These are phyloP conservation scores for Indicator indicator DNA, from an alignment of 2,113 vertebrate genomes.

Conservation along the genomic window DNA sequence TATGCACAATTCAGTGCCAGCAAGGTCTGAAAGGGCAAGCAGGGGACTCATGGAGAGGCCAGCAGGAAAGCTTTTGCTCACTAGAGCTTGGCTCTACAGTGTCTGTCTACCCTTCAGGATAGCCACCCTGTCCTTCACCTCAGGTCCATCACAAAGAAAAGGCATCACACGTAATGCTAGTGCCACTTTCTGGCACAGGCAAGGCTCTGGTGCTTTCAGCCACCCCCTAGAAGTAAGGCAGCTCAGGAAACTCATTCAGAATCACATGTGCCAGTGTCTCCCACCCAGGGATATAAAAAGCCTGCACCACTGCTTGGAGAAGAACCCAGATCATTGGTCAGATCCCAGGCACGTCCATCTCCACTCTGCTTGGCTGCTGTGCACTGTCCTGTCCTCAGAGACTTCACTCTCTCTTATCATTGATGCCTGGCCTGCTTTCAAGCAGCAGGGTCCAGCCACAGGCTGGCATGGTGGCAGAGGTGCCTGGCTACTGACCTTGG, in stretches of 20 bases:
- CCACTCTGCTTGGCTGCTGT: fast-evolving
- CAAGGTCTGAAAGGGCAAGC: background rate
- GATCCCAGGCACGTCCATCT: background rate
- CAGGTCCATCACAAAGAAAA: background rate
- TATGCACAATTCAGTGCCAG: background rate
- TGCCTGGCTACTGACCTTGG: background rate
- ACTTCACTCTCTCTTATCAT: background rate
- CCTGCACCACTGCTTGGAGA: background rate
- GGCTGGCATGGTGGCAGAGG: background rate
- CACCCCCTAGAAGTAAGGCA: background rate
- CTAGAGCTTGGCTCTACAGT: background rate
- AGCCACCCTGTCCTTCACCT: background rate
- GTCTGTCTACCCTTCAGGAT: background rate
- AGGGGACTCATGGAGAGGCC: background rate
- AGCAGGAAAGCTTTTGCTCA: background rate
- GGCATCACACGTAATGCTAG: background rate
- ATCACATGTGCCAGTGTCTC: fast-evolving
- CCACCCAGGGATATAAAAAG: background rate
- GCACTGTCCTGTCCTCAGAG: background rate
- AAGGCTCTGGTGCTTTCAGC: background rate
- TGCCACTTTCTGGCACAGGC: background rate
- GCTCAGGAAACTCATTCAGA: background rate
- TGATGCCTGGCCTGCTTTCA: background rate
- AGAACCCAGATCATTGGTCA: background rate
- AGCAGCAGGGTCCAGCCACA: background rate